A percentile compares a stretch with the other conserved stretches of the same genome.
These are phyloP conservation scores for Autographa gamma DNA, from an alignment of 2,888 invertebrate genomes.

Conservation along the genomic window DNA sequence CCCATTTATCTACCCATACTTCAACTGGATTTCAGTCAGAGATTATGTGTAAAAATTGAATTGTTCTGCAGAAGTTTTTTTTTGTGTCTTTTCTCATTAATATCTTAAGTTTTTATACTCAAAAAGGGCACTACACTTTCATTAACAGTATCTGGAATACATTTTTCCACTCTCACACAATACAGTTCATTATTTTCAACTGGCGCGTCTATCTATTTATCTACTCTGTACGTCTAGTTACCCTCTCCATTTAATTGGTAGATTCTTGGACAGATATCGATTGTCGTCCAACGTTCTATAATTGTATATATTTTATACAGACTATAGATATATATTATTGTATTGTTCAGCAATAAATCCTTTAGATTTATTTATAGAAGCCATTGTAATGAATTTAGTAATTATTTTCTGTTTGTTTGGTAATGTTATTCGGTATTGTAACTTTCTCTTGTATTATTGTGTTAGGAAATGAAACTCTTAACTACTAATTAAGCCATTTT, in stretches of 20 bases:
- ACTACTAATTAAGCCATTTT: background rate
- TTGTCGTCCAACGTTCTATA: conserved; percentile 53
- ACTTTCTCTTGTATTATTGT: background rate
- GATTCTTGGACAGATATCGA: conserved; percentile 79
- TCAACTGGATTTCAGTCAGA: too few relatives aligned
- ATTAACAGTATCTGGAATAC: background rate
- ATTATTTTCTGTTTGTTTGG: conserved; percentile 49
- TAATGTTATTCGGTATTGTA: background rate
- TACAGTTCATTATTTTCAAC: background rate
- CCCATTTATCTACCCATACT: too few relatives aligned
- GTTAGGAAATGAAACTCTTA: background rate
- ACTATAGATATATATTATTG: conserved; percentile 24
- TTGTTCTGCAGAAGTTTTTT: too few relatives aligned
- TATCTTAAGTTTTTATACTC: too few relatives aligned
- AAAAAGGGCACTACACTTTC: background rate
- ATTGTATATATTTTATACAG: conserved; percentile 46
- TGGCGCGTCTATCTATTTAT: conserved; percentile 52
- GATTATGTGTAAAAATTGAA: too few relatives aligned
- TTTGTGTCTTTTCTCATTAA: too few relatives aligned
- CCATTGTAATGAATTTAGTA: conserved; percentile 44
- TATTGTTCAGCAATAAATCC: conserved; percentile 56
- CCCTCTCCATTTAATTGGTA: conserved; percentile 81
- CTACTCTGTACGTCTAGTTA: conserved; percentile 70
- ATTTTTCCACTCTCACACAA: background rate
- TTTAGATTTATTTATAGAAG: conserved; percentile 46